Percentiles rank a stretch among this genome's conserved stretches.
These are phyloP conservation scores for Caenorhabditis japonica DNA, from an alignment of 2,888 invertebrate species.

Conservation along the genomic window DNA sequence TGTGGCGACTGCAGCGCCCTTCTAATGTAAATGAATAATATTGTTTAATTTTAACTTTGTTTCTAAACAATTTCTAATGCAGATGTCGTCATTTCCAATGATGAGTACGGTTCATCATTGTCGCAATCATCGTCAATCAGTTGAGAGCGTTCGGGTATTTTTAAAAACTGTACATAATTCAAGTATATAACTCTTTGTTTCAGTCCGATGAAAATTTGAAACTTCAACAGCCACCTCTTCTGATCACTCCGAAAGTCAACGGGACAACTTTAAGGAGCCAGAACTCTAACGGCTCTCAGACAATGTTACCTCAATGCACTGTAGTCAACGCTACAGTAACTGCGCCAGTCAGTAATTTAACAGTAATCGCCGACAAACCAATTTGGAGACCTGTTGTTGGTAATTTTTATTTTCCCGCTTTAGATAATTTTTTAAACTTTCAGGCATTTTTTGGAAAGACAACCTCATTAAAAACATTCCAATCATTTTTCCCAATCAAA, in stretches of 20 bases:
- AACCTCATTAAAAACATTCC: constrained; percentile 23
- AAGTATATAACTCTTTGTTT: no score
- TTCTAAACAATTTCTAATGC: no score
- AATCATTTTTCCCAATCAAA: constrained; percentile 26
- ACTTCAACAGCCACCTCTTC: no score
- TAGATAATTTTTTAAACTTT: background rate
- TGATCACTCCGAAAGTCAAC: constrained; percentile 16
- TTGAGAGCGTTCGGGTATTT: constrained; percentile 36
- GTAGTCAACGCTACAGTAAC: constrained; percentile 8
- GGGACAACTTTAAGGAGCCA: constrained; percentile 1
- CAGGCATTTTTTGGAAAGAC: constrained; percentile 34
- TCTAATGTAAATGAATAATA: constrained; percentile 32
- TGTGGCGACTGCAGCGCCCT: constrained; percentile 64
- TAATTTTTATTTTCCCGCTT: constrained; percentile 6
- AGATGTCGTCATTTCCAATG: constrained; percentile 66
- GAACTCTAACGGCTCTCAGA: background rate
- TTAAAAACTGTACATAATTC: no score
- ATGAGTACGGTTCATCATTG: constrained; percentile 63
- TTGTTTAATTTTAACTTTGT: background rate
- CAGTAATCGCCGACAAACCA: constrained; percentile 20
- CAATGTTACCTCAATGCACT: constrained; percentile 4
- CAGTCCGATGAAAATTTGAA: no score
- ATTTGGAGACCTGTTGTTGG: constrained; percentile 37
- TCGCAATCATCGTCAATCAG: constrained; percentile 30
- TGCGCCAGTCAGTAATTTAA: constrained; percentile 6